These are phyloP conservation scores for Pachypeltis micranthus DNA, from an alignment of 1,140 invertebrate species.

Conservation along the genomic window DNA sequence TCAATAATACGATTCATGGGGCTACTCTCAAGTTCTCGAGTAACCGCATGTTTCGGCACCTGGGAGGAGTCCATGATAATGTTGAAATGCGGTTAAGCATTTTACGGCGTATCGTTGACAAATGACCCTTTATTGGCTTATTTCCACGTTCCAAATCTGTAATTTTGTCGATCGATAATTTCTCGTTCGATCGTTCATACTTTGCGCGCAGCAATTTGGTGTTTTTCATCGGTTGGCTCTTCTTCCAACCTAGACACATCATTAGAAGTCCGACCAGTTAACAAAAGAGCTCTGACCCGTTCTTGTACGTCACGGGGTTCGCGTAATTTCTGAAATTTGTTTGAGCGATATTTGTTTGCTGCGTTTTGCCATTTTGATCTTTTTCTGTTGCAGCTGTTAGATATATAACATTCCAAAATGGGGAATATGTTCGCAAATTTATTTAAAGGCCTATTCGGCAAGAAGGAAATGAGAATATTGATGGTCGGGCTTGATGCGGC, in stretches of 20 bases:
- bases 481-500: constrained; percentile 95
- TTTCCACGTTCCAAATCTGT: no score
- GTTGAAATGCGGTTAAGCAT: not conserved
- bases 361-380: no score
- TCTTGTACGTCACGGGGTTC: not conserved
- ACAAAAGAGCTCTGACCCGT: constrained; percentile 7
- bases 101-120: no score
- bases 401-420: constrained; percentile 26
- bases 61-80: constrained; percentile 7
- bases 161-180: no score
- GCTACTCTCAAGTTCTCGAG: not conserved
- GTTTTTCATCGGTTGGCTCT: no score
- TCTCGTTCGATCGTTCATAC: no score
- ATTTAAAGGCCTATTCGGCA: constrained; percentile 72
- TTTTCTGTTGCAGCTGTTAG: constrained; percentile 10
- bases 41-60: constrained; percentile 3
- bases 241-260: no score
- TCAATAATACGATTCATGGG: not conserved
- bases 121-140: no score
- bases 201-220: no score
- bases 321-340: constrained; percentile 1
- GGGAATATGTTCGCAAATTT: constrained; percentile 32
- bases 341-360: no score
- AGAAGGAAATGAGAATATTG: constrained; percentile 96
- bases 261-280: no score